Evolutionary conservation across 2,113 vertebrate species (phyloP).

Genomic region (Heterocephalus glaber): DNA sequence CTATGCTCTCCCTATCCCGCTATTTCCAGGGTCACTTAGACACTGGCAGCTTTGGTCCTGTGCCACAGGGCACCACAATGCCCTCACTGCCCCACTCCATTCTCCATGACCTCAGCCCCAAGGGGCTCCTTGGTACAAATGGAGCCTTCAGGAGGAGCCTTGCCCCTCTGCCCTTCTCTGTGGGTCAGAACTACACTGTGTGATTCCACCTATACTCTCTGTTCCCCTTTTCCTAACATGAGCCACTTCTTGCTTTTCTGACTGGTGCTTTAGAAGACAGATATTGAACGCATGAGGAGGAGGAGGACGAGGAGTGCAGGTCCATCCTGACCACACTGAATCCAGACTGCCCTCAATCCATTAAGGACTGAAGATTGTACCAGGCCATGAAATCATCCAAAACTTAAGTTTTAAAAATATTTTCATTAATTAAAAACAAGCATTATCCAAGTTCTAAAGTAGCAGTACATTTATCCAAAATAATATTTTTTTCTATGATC

Average conservation of each 20-base stretch:
- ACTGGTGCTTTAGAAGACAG: neutral
- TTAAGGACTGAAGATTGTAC: neutral
- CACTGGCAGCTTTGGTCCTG: neutral
- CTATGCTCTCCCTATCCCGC: neutral
- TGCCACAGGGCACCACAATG: neutral
- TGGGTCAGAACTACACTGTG: neutral
- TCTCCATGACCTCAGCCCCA: neutral
- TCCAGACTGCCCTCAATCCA: neutral
- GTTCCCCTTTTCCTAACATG: neutral
- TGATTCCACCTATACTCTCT: neutral
- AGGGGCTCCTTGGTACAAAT: constrained; percentile 51
- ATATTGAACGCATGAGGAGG: neutral
- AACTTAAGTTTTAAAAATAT: neutral
- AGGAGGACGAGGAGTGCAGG: neutral
- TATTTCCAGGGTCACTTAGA: neutral
- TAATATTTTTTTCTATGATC: neutral
- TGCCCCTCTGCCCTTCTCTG: constrained; percentile 62
- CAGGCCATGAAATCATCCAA: neutral
- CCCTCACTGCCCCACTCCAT: neutral
- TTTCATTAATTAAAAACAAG: neutral
- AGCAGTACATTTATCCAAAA: neutral
- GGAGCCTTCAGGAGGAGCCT: neutral
- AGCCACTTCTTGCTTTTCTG: neutral
- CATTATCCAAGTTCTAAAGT: neutral
- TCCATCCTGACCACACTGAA: neutral